A percentile compares a stretch with the other conserved stretches of the same genome.
phyloP scores from a whole-genome alignment of 30 jellyfish, hydroid and myxozoan genomes.

The Aurelia sp. region DNA sequence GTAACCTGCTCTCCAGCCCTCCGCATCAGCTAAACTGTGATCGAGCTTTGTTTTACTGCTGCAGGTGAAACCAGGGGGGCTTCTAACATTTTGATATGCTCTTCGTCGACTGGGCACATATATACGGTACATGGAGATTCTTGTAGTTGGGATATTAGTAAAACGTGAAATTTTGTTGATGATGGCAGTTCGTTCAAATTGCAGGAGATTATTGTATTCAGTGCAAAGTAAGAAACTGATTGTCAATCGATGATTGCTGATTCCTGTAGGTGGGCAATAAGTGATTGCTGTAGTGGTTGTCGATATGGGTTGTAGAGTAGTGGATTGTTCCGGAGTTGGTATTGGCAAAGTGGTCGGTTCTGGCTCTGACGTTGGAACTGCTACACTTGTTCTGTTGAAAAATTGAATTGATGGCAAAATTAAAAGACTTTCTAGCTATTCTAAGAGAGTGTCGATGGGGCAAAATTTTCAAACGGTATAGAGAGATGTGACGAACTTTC shows the following conservation, averaged over 20 bases:
- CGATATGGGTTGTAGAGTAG: neutral
- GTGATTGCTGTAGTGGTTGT: slow-evolving; percentile 15
- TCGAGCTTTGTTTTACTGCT: slow-evolving; percentile 42
- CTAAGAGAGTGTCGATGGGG: no score
- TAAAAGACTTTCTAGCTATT: no score
- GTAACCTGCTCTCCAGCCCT: slow-evolving; percentile 44
- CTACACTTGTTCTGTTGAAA: no score
- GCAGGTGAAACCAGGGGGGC: slow-evolving; percentile 57
- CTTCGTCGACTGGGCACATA: slow-evolving; percentile 18
- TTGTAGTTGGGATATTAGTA: slow-evolving; percentile 17
- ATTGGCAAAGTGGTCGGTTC: slow-evolving; percentile 17
- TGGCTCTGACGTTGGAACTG: slow-evolving; percentile 40
- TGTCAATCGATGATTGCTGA: slow-evolving; percentile 14
- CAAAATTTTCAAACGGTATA: no score
- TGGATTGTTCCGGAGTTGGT: slow-evolving; percentile 20
- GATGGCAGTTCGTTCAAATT: slow-evolving; percentile 27
- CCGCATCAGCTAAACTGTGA: slow-evolving; percentile 54
- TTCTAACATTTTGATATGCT: slow-evolving; percentile 24
- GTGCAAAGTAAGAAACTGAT: slow-evolving; percentile 54
- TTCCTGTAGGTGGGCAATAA: slow-evolving; percentile 37
- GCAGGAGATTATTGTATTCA: slow-evolving; percentile 32
- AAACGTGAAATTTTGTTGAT: slow-evolving; percentile 29
- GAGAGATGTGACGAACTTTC: no score
- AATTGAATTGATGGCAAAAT: no score
- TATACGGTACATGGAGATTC: slow-evolving; percentile 19